phyloP scores from a whole-genome alignment of 2,113 vertebrate genomes.

The Melanocharis versteri region DNA sequence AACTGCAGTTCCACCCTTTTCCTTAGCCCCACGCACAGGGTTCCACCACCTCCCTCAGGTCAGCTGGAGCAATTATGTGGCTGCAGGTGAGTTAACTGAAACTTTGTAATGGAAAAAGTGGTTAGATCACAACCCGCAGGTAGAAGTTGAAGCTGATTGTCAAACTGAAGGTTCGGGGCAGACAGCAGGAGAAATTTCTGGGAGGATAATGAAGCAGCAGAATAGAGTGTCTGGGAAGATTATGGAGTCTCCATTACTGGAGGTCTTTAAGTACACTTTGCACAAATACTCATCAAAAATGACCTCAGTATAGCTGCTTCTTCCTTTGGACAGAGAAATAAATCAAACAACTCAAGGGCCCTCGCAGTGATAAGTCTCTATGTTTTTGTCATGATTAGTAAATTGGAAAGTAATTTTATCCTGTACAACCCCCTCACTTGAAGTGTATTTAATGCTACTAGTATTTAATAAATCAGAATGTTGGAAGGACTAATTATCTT shows the following conservation, averaged over 20 bases:
- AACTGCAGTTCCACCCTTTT: not conserved
- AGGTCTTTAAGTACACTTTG: not conserved
- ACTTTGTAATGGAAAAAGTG: not conserved
- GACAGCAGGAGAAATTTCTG: not conserved
- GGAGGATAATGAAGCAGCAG: constrained; percentile 9
- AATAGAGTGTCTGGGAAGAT: not conserved
- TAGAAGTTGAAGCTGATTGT: constrained; percentile 7
- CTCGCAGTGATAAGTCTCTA: not conserved
- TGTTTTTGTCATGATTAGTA: constrained; percentile 3
- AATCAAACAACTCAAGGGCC: not conserved
- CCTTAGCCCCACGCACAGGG: rapidly evolving
- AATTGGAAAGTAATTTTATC: not conserved
- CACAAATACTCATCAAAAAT: constrained; percentile 14
- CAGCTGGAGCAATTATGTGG: not conserved
- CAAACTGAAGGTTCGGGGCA: not conserved
- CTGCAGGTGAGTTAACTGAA: constrained; percentile 1
- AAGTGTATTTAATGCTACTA: not conserved
- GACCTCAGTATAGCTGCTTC: not conserved
- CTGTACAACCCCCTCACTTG: not conserved
- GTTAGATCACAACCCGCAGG: not conserved
- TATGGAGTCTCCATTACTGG: not conserved
- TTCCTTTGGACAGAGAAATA: not conserved
- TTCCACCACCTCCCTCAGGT: not conserved
- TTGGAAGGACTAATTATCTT: not conserved
- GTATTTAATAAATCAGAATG: not conserved